These are phyloP conservation scores for Sebastes hubbsi DNA, from an alignment of 2,797 vertebrate species.

Conservation along the genomic window DNA sequence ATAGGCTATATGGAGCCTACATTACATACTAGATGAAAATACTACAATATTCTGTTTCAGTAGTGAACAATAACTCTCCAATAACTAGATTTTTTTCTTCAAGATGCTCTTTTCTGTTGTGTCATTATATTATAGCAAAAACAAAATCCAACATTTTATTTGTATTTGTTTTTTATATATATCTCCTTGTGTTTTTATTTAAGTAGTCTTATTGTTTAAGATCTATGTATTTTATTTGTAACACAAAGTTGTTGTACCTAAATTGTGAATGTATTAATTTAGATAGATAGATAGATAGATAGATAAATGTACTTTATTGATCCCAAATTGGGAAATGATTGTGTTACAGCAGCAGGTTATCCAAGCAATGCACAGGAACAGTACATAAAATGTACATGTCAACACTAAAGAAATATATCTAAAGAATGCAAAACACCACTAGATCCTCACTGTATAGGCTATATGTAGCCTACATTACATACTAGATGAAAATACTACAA, in stretches of 20 bases:
- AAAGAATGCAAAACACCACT: no score
- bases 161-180: neutral
- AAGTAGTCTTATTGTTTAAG: neutral
- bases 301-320: no score
- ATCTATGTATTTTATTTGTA: neutral
- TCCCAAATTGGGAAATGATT: no score
- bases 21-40: no score
- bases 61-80: no score
- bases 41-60: neutral
- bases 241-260: neutral
- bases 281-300: no score
- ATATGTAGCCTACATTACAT: accelerated
- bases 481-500: neutral
- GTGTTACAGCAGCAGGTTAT: no score
- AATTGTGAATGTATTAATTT: neutral
- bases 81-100: neutral
- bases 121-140: neutral
- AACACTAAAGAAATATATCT: no score
- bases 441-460: neutral
- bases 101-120: neutral
- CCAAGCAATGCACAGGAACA: no score
- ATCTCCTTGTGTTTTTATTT: neutral
- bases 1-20: neutral
- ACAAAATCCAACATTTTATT: neutral
- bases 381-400: no score